Evolutionary conservation across 2,797 vertebrate genomes (phyloP).

Genomic region (Anguilla megastoma): DNA sequence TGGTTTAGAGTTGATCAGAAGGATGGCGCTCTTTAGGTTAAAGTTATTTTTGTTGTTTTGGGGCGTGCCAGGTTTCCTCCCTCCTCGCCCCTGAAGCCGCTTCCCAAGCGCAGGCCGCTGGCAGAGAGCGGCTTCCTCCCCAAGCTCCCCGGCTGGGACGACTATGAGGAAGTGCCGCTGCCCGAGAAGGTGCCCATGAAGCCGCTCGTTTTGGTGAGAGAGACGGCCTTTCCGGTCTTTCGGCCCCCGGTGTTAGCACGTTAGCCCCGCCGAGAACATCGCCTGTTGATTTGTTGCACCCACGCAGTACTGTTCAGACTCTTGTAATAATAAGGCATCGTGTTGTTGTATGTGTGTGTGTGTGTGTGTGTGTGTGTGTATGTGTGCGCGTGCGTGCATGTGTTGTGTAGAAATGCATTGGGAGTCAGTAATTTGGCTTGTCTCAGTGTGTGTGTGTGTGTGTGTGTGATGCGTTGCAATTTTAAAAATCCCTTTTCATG

Average conservation of each 20-base stretch:
- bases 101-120: slow-evolving; percentile 74
- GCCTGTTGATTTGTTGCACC: neutral
- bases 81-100: slow-evolving; percentile 86
- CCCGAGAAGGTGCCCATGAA: slow-evolving; percentile 75
- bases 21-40: neutral
- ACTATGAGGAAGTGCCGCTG: slow-evolving; percentile 69
- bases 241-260: neutral
- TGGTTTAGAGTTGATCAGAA: no score
- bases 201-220: slow-evolving; percentile 71
- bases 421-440: neutral
- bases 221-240: neutral
- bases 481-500: neutral
- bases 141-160: slow-evolving; percentile 85
- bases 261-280: neutral
- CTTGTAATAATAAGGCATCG: neutral
- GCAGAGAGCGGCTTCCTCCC: slow-evolving; percentile 70
- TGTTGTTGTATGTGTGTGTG: no score
- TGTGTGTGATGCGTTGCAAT: no score
- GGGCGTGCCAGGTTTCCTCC: slow-evolving; percentile 78
- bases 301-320: neutral
- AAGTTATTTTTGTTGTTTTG: neutral
- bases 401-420: neutral
- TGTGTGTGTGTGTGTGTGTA: neutral
- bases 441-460: no score
- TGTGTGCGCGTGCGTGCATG: neutral